These are phyloP conservation scores for Cephus sareptanus DNA, from an alignment of 2,888 invertebrate genomes.

Conservation along the genomic window DNA sequence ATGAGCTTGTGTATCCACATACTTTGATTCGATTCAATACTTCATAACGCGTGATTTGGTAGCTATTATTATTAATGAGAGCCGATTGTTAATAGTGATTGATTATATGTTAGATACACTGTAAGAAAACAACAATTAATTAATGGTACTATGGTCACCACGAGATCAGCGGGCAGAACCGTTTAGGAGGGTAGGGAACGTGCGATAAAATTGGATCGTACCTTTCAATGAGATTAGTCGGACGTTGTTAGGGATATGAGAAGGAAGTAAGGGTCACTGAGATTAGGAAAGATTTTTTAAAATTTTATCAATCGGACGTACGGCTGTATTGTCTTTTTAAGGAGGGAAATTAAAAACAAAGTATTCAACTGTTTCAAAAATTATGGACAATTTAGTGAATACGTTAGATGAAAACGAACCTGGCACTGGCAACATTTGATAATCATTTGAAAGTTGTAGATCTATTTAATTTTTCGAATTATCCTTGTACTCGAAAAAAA, in stretches of 20 bases:
- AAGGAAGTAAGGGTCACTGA: background rate
- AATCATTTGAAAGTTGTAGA: slow-evolving; percentile 46
- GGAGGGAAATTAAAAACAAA: background rate
- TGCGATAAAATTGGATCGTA: background rate
- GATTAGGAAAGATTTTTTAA: background rate
- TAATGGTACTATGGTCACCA: slow-evolving; percentile 8
- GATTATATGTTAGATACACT: slow-evolving; percentile 22
- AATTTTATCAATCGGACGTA: slow-evolving; percentile 8
- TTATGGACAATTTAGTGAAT: background rate
- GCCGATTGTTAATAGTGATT: background rate
- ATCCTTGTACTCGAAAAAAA: slow-evolving; percentile 11
- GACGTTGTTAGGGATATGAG: background rate
- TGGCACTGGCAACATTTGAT: slow-evolving; percentile 38
- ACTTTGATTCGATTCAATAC: background rate
- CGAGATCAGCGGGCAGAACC: background rate
- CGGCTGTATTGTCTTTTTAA: slow-evolving; percentile 8
- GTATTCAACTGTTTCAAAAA: background rate
- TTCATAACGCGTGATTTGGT: background rate
- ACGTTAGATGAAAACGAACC: background rate
- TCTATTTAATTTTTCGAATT: slow-evolving; percentile 18
- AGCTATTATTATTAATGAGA: background rate
- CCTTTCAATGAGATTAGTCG: background rate
- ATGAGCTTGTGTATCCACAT: background rate
- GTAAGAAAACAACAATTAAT: slow-evolving; percentile 31
- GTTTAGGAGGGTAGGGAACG: background rate